Base-by-base conservation (phyloP, 2,888 invertebrate species). In the Nebria brevicollis region DNA sequence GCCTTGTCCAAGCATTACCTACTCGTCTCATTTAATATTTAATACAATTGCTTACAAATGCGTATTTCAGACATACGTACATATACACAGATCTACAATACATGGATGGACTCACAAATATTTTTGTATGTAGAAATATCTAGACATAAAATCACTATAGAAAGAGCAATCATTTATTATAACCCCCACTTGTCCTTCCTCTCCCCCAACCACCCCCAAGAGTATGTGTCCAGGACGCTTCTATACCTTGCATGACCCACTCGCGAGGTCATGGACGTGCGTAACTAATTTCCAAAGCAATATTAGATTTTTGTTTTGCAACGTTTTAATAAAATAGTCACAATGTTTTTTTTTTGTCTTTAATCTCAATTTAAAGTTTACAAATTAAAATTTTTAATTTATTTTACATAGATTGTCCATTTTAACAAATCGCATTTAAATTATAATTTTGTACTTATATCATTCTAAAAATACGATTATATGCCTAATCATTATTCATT, bases 1-100 rank as follows among this genome's bases (percentile, higher is more conserved):
- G 80, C 70, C 79, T 75, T 54, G 75, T 75, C 26, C 72, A 75
- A 74, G 80, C 80, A 80, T 80, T 80, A 75, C 70, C 13, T 25
- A 68, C 65, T 75, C 65, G 15, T 54, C 26, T 34, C 70, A 54
- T 75, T 78, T 34, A 80, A 80, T 80, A 80, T 80, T 80, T 80
- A 75, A 80, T 43, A 54, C 54, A 26, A 73, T 43, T 41, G 15
- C 42, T 73, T 43, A 73, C 26, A 34, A 72, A 41, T 73, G 70
- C 70, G 34, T 34, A 70, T 70, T n/a, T 25, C 73, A 34, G 5
- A 72, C 72, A 73, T 73, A 73, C 73, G 1, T 34, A 34, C 34
- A 34, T 34, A 34, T 34, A 34, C 34, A 34, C 34, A 34, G 34
- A 34, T 34, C 34, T 34, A 34, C 34, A 34, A 73, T 10, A 73